These are phyloP conservation scores for Crambe crambe DNA, from an alignment of 37 sponge, comb jelly and placozoan genomes.

Conservation along the genomic window DNA sequence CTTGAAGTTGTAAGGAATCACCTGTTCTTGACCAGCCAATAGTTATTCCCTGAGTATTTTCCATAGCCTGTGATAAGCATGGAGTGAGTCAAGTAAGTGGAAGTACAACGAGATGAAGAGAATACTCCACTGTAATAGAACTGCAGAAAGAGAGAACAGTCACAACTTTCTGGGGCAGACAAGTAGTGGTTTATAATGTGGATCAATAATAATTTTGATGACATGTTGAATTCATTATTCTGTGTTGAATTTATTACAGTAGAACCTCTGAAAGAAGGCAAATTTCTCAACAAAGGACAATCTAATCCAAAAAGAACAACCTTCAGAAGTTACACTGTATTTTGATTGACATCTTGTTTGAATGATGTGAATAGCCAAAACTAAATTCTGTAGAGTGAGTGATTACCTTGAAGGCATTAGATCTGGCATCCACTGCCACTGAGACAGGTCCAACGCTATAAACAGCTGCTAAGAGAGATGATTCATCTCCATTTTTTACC, in stretches of 20 bases:
- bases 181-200: too few relatives aligned
- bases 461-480: conserved; percentile 28
- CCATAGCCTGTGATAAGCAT: conserved; percentile 59
- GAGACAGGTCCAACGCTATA: conserved; percentile 32
- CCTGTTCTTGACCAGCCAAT: conserved; percentile 76
- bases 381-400: background rate
- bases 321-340: background rate
- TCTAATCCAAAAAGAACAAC: background rate
- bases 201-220: background rate
- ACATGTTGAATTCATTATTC: background rate
- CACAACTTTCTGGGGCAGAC: background rate
- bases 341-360: background rate
- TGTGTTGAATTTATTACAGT: background rate
- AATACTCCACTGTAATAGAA: conserved; percentile 58
- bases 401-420: conserved; percentile 38
- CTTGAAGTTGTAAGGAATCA: too few relatives aligned
- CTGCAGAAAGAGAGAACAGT: too few relatives aligned
- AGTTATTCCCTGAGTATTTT: conserved; percentile 34
- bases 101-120: conserved; percentile 51
- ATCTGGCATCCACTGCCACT: conserved; percentile 38
- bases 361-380: background rate
- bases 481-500: conserved; percentile 30
- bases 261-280: background rate
- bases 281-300: too few relatives aligned
- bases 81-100: conserved; percentile 41